Percentiles rank a stretch among this genome's conserved stretches.
Evolutionary conservation across 2,888 invertebrate genomes (phyloP).

Genomic region (Hydropsyche betteni): DNA sequence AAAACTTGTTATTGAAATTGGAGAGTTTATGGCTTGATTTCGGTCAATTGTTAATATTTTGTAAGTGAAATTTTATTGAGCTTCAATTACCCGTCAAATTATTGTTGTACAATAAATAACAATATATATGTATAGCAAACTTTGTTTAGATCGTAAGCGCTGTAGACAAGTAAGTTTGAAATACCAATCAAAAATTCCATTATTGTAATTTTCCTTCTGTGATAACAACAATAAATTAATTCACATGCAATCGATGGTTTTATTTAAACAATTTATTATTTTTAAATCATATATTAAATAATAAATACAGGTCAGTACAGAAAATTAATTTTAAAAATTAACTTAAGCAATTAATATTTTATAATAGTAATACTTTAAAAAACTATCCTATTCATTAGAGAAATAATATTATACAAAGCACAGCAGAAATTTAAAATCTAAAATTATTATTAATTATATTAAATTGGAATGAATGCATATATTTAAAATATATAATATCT

Average conservation of each 20-base stretch:
- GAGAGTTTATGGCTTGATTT: conserved; percentile 39
- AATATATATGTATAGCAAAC: conserved; percentile 29
- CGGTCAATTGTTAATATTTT: conserved; percentile 43
- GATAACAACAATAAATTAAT: conserved; percentile 41
- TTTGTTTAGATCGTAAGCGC: conserved; percentile 36
- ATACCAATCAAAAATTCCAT: conserved; percentile 40
- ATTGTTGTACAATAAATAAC: conserved; percentile 33
- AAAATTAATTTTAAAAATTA: too few relatives aligned
- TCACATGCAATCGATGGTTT: neutral
- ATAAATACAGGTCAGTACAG: too few relatives aligned
- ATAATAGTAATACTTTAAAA: too few relatives aligned
- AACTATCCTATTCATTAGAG: too few relatives aligned
- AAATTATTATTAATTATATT: too few relatives aligned
- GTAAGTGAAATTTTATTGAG: conserved; percentile 38
- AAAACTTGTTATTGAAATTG: conserved; percentile 38
- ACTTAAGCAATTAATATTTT: too few relatives aligned
- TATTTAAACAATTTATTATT: too few relatives aligned
- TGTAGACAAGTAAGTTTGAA: conserved; percentile 29
- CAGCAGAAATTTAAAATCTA: too few relatives aligned
- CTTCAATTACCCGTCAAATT: conserved; percentile 42
- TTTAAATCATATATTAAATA: too few relatives aligned
- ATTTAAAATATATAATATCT: too few relatives aligned
- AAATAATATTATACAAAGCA: too few relatives aligned
- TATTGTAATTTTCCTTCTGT: conserved; percentile 46
- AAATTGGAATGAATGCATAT: too few relatives aligned